Conservation (phyloP, 2,113 vertebrate species). For the Limanda limanda region DNA sequence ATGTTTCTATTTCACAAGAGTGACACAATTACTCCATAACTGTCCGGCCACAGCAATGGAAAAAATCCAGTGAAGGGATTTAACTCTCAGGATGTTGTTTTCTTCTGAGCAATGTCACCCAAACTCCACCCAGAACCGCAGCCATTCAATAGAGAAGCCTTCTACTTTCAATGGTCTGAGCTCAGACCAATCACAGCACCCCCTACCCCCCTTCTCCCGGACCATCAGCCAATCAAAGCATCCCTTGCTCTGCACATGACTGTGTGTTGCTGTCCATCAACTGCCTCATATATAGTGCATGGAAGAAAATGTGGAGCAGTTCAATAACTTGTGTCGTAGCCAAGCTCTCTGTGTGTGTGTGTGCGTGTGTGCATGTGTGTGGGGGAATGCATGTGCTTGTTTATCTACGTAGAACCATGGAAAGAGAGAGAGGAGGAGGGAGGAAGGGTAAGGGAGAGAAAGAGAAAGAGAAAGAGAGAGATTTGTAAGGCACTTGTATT, state of each 20-base stretch:
- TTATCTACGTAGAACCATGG: constrained; percentile 57
- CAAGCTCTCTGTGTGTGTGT: constrained; percentile 46
- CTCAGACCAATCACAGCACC: constrained; percentile 85
- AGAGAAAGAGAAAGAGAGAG: constrained; percentile 23
- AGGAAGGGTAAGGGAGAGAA: constrained; percentile 26
- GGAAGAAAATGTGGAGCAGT: constrained; percentile 87
- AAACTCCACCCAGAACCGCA: constrained; percentile 82
- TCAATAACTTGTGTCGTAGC: constrained; percentile 83
- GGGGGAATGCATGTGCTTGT: constrained; percentile 61
- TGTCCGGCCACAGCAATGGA: constrained; percentile 21
- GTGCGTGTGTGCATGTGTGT: constrained; percentile 26
- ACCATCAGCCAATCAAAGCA: constrained; percentile 84
- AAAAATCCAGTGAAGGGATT: constrained; percentile 26
- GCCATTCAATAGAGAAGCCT: constrained; percentile 84
- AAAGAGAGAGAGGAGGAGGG: constrained; percentile 30
- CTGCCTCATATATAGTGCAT: constrained; percentile 94
- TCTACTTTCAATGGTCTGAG: constrained; percentile 87
- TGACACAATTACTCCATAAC: neutral
- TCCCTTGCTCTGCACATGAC: constrained; percentile 86
- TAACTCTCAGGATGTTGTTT: constrained; percentile 49
- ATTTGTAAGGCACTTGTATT: constrained; percentile 65
- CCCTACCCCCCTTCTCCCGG: constrained; percentile 76
- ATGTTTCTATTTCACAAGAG: neutral
- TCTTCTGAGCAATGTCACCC: constrained; percentile 70
- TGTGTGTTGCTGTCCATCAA: constrained; percentile 91